Conservation (phyloP, 2,797 vertebrate species). For the Margarornis squamiger region DNA sequence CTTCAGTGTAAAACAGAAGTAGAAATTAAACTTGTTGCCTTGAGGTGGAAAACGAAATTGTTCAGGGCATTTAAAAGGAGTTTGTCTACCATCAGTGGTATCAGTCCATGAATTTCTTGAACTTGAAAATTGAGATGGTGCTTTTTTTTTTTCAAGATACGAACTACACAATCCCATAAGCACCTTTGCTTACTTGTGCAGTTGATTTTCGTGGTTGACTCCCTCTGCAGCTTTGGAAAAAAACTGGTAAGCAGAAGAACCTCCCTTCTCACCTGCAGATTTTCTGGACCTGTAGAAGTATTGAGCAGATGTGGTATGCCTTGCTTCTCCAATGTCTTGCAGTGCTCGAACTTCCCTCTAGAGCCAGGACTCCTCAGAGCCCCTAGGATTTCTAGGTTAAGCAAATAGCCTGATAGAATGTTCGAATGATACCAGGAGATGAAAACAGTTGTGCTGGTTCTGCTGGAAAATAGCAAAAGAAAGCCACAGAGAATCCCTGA, state of each 20-base stretch:
- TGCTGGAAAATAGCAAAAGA: background rate
- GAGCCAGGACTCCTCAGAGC: background rate
- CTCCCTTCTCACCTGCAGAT: background rate
- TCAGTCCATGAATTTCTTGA: background rate
- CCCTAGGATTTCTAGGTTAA: background rate
- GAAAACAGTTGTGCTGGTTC: background rate
- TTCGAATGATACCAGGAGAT: background rate
- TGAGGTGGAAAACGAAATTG: background rate
- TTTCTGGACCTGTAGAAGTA: background rate
- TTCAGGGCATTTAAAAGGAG: background rate
- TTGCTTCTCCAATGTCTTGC: background rate
- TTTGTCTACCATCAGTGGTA: background rate
- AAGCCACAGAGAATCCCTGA: background rate
- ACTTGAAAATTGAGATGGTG: background rate
- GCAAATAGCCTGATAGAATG: background rate
- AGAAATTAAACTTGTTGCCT: background rate
- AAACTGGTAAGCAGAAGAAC: background rate
- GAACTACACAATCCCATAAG: background rate
- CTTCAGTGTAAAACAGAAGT: background rate
- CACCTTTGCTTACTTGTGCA: accelerated
- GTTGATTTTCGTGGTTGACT: background rate
- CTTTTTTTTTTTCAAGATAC: background rate
- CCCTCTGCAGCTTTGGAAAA: background rate
- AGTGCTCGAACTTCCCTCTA: background rate
- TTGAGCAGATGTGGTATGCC: background rate